Percentiles rank a stretch among this genome's conserved stretches.
Conservation (phyloP, 2,113 vertebrate genomes). For the Anhinga rufa region DNA sequence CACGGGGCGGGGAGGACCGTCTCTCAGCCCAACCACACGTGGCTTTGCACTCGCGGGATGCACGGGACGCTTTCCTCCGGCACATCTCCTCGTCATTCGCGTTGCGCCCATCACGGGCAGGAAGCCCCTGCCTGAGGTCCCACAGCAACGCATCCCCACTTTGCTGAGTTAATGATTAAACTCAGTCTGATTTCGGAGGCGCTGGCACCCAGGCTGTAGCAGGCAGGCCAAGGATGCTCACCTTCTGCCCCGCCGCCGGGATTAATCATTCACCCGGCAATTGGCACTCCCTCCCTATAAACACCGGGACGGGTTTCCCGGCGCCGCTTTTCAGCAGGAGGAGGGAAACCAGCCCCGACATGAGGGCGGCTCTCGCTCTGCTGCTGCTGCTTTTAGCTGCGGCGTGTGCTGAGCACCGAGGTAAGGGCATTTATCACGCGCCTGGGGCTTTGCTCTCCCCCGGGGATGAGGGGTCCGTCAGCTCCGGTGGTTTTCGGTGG, state of each 20-base stretch:
- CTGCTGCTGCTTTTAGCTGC: conserved; percentile 38
- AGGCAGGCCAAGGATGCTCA: conserved; percentile 38
- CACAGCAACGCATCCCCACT: not conserved
- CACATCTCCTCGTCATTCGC: too few relatives aligned
- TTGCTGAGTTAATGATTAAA: conserved; percentile 70
- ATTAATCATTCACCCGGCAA: conserved; percentile 65
- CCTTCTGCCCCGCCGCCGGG: not conserved
- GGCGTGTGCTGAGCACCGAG: not conserved
- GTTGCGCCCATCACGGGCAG: not conserved
- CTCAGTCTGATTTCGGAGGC: fast-evolving
- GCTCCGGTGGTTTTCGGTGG: fast-evolving
- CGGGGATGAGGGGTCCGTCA: not conserved
- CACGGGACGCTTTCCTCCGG: fast-evolving
- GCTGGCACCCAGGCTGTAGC: not conserved
- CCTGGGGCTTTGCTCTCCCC: not conserved
- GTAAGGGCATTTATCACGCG: fast-evolving
- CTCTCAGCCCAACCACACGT: fast-evolving
- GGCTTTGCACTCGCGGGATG: fast-evolving
- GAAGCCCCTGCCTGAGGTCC: not conserved
- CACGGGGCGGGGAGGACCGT: fast-evolving
- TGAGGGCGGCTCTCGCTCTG: conserved; percentile 40
- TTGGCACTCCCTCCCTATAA: not conserved
- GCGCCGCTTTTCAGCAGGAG: not conserved
- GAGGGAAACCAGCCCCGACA: not conserved
- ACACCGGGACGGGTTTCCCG: fast-evolving